Base-by-base conservation (phyloP, 2,113 vertebrate species). In the Etheostoma cragini region DNA sequence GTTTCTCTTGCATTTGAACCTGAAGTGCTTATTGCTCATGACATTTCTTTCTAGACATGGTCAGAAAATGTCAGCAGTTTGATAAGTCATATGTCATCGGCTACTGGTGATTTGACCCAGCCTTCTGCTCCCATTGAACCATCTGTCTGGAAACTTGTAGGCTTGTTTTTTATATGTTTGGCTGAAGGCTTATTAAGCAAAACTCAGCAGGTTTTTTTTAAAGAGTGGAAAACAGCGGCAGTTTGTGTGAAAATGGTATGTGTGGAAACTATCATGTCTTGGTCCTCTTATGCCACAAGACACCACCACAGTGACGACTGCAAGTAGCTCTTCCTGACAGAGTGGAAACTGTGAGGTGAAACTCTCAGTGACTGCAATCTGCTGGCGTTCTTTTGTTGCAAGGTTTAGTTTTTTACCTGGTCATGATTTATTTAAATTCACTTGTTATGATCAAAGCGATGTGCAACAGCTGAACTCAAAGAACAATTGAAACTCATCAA, bases 51-150 rank as follows among this genome's bases (percentile, higher is more conserved):
- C 45, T 72, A 60, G 46, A 45, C 50, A 66, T 10, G 12, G 38
- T 64, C 42, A 74, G 26, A 81, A 62, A 78, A 80, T 70, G 60
- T 87, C 85, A 85, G 16, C 57, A 26, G 45, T 63, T 82, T 69
- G 56, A 64, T 38, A 60, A 79, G 67, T 46, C 65, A 63, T 47
- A 60, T 49, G 68, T 61, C 63, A 30, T 61, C 16, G 57, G 82
- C 80, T 85, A 21, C 35, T 33, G 54, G 49, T 73, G 67, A 72
- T 60, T 16, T 68, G 80, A 61, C 75, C 63, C 50, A 17, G 64
- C 71, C 38, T 57, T 73, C 84, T 45, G 76, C 63, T 74, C 65
- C 61, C 60, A 63, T 13, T 3, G 0, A 67, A 45, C 60, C 67
- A 50, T 70, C 67, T 82, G 57, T 61, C 58, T 76, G 71, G 2